Conservation (phyloP, 1,140 invertebrate genomes). For the Catajapyx aquilonaris region DNA sequence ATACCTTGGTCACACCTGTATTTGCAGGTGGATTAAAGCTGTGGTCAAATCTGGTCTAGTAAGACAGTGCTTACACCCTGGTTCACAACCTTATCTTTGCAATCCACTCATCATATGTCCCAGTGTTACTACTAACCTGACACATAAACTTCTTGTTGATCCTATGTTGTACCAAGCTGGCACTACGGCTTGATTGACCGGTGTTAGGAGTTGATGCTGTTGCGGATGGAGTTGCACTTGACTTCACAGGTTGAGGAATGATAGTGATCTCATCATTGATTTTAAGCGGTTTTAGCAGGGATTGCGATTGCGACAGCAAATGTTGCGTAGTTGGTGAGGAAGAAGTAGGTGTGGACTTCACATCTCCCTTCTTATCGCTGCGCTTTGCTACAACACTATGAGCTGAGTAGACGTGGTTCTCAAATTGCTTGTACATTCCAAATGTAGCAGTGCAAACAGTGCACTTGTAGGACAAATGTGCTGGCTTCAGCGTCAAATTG, state of each 20-base stretch:
- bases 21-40: too few relatives aligned
- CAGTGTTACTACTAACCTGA: too few relatives aligned
- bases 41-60: too few relatives aligned
- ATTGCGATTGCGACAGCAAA: slow-evolving; percentile 30
- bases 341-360: background rate
- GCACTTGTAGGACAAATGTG: slow-evolving; percentile 82
- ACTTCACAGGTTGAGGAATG: slow-evolving; percentile 52
- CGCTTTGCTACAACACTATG: slow-evolving; percentile 67
- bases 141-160: too few relatives aligned
- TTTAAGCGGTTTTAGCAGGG: slow-evolving; percentile 59
- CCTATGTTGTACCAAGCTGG: too few relatives aligned
- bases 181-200: too few relatives aligned
- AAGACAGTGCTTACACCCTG: too few relatives aligned
- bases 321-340: slow-evolving; percentile 14
- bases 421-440: slow-evolving; percentile 85
- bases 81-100: too few relatives aligned
- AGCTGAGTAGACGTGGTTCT: slow-evolving; percentile 80
- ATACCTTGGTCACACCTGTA: too few relatives aligned
- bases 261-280: slow-evolving; percentile 86
- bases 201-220: too few relatives aligned
- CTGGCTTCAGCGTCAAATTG: slow-evolving; percentile 72
- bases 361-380: slow-evolving; percentile 37
- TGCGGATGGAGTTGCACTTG: too few relatives aligned
- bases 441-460: slow-evolving; percentile 86
- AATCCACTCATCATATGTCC: too few relatives aligned